A percentile compares a stretch with the other conserved stretches of the same genome.
Conservation (phyloP, 2,888 invertebrate genomes). For the Patella depressa region DNA sequence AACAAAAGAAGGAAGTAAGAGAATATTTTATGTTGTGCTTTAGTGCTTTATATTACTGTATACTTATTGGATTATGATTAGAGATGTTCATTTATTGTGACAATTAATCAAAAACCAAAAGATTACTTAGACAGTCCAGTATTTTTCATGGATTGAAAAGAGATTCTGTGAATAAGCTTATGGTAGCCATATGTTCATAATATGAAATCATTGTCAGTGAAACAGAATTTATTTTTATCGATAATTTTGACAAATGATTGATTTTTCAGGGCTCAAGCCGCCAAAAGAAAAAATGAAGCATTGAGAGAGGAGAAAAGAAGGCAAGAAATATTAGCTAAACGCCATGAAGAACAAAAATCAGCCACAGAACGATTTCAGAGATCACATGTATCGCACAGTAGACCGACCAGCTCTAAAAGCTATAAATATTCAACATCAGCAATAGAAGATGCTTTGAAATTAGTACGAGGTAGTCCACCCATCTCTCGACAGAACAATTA, state of each 20-base stretch:
- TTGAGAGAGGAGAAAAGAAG: slow-evolving; percentile 64
- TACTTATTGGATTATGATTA: too few relatives aligned
- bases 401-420: slow-evolving; percentile 36
- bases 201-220: too few relatives aligned
- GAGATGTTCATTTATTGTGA: too few relatives aligned
- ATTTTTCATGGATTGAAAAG: too few relatives aligned
- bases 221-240: too few relatives aligned
- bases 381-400: slow-evolving; percentile 48
- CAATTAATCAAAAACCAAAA: too few relatives aligned
- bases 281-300: slow-evolving; percentile 56
- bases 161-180: too few relatives aligned
- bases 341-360: slow-evolving; percentile 61
- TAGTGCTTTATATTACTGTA: too few relatives aligned
- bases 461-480: slow-evolving; percentile 50
- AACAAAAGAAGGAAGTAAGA: slow-evolving; percentile 62
- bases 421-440: slow-evolving; percentile 35
- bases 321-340: slow-evolving; percentile 60
- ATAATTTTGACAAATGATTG: too few relatives aligned
- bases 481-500: slow-evolving; percentile 25
- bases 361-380: slow-evolving; percentile 68
- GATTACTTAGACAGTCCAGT: too few relatives aligned
- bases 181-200: too few relatives aligned
- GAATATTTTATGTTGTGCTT: background rate
- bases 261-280: slow-evolving; percentile 53
- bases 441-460: slow-evolving; percentile 59